These are phyloP conservation scores for Brachirus orientalis DNA, from an alignment of 2,113 vertebrate species.

Conservation along the genomic window DNA sequence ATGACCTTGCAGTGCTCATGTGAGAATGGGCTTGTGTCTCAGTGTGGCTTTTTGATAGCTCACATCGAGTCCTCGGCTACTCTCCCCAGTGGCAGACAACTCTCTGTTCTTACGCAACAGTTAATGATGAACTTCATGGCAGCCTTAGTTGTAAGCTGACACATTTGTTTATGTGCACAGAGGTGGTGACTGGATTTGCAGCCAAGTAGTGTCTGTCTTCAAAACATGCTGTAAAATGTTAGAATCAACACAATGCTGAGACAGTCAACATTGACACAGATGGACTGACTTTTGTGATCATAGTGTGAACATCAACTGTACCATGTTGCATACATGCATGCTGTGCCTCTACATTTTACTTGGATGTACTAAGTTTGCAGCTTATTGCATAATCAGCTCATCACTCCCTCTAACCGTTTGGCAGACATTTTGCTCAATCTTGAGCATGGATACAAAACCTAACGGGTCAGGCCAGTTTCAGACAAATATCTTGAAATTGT, in stretches of 20 bases:
- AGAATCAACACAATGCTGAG: conserved; percentile 7
- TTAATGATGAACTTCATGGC: background rate
- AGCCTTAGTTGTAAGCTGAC: conserved; percentile 1
- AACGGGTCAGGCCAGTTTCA: no score
- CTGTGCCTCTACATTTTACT: no score
- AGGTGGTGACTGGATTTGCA: background rate
- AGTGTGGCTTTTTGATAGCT: background rate
- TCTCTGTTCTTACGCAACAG: conserved; percentile 15
- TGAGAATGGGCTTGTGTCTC: background rate
- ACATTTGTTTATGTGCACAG: conserved; percentile 6
- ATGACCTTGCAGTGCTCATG: background rate
- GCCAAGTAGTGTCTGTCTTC: background rate
- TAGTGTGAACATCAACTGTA: background rate
- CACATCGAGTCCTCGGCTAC: background rate
- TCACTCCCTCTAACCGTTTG: no score
- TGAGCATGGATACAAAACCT: no score
- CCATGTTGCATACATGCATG: background rate
- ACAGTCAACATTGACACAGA: conserved; percentile 23
- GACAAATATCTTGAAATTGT: no score
- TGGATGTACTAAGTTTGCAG: no score
- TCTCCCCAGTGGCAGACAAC: conserved; percentile 6
- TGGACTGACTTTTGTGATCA: background rate
- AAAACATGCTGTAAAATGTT: conserved; percentile 2
- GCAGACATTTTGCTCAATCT: no score
- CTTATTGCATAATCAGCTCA: no score